phyloP scores from a whole-genome alignment of 1,140 invertebrate genomes.

The Eueides isabella region DNA sequence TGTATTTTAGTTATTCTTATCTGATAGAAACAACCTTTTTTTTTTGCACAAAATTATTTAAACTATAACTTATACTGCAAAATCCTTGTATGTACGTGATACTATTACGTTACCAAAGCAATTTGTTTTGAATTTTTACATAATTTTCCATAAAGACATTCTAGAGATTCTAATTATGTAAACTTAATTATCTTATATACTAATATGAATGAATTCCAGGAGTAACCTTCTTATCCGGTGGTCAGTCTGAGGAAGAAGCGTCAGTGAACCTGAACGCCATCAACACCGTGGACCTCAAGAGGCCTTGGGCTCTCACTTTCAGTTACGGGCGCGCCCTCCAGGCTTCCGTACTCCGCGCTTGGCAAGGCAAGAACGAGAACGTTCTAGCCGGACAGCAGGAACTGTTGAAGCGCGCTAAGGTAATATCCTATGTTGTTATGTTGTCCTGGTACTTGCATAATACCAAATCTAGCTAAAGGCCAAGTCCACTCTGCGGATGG shows the following conservation, averaged over 20 bases:
- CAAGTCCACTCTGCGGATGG: no score
- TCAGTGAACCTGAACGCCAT: conserved; percentile 96
- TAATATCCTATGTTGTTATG: conserved; percentile 59
- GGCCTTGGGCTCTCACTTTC: conserved; percentile 97
- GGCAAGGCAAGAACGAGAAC: conserved; percentile 95
- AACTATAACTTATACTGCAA: no score
- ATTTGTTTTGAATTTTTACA: no score
- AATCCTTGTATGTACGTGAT: no score
- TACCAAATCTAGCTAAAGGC: not conserved
- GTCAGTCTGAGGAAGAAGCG: conserved; percentile 97
- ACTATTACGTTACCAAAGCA: no score
- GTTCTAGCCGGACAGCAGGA: conserved; percentile 91
- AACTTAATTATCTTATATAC: no score
- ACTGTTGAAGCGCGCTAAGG: conserved; percentile 94
- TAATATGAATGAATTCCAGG: conserved; percentile 80
- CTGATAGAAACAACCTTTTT: no score
- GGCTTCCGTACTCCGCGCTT: conserved; percentile 95
- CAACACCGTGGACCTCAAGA: conserved; percentile 88
- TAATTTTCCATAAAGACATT: no score
- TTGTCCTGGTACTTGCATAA: conserved; percentile 7
- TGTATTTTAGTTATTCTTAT: no score
- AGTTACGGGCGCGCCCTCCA: conserved; percentile 94
- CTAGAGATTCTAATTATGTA: no score
- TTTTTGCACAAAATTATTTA: no score
- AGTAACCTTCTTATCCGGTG: conserved; percentile 96